Base-by-base conservation (phyloP, 2,113 vertebrate species). In the Corvus cornix region DNA sequence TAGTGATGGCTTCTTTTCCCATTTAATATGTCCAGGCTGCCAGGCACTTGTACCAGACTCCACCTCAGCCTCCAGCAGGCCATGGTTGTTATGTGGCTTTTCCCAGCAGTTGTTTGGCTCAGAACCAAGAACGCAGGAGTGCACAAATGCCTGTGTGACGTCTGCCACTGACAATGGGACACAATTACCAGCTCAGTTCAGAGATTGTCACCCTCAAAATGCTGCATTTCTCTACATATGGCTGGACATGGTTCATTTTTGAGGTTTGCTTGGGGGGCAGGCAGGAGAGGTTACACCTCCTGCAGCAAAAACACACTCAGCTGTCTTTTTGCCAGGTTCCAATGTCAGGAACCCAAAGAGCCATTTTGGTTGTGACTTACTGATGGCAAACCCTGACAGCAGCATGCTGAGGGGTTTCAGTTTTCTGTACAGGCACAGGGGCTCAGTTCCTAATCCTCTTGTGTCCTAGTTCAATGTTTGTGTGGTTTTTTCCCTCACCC, bases 31-130 rank as follows among this genome's bases (percentile, higher is more conserved):
- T 58, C 46, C 51, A 62, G 66, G 51, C 84, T 89, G 66, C 46
- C 66, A 69, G 46, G 86, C 69, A 55, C n/a, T 92, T 53, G n/a
- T 43, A 74, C 28, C 75, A 93, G 93, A 22, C 37, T 72, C 56
- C 37, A 63, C 33, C 56, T 84, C 73, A 35, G 55, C 48, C 56
- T 82, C 39, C 56, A 75, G 41, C 60, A 92, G 60, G 80, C 72
- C 68, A 24, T 59, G 70, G 67, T 39, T 79, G 19, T 92, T 83
- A 59, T 86, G 43, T 86, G 60, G 23, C 73, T 51, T 93, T 95
- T 90, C 56, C 56, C 56, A 77, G 55, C 84, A 86, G 48, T 74
- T 90, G 18, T 52, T 84, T 96, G 90, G 67, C 88, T 88, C 81
- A 46, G 58, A 87, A 73, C 10, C 68, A 88, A 76, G 70, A 79